Evolutionary conservation across 2,113 vertebrate genomes (phyloP), one percentile per base, ranked within the genome.

Genomic region (Falcunculus frontatus): DNA sequence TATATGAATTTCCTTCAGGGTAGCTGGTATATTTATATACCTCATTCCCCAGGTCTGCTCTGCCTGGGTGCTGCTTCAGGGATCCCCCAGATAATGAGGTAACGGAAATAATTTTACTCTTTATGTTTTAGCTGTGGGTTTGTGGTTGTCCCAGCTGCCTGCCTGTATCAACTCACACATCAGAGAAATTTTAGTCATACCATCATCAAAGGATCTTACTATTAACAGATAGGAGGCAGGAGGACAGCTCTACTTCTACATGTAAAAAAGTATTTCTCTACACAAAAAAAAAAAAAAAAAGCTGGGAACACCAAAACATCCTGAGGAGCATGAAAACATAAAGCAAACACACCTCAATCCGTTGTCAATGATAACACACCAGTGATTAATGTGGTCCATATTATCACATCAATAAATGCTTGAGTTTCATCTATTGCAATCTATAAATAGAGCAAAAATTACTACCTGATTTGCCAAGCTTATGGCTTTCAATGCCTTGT

Each of bases 381-480:
- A 42, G 29, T 26, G 33, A 74, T 39, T 26, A 37, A 53, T 20
- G 27, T 44, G 41, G 39, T 26, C 52, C 8, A 10, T 50, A 60
- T 39, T 17, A 56, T 5, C 57, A 37, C 5, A 56, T 27, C 42
- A 72, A 46, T 41, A 72, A 87, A 72, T 44, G 41, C 15, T 6
- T 33, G n/a, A 68, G 57, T 72, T 95, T 84, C 6, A 13, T 23
- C 35, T 59, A 21, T 4, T 56, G 19, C 55, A 68, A 56, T 59
- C 30, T 50, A 65, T 32, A 87, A 75, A 75, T 3, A 49, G 9
- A 82, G 25, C 5, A 70, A 47, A 35, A 64, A 22, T 18, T 29
- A 32, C 20, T 76, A 99, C 99, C 99, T 99, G 98, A 89, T 99
- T 99, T 84, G 99, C 99, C 96, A 99, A 95, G 89, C 7, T 97